Percentiles rank a stretch among this genome's conserved stretches.
Evolutionary conservation across 2,888 invertebrate genomes (phyloP).

Genomic region (Tyria jacobaeae): DNA sequence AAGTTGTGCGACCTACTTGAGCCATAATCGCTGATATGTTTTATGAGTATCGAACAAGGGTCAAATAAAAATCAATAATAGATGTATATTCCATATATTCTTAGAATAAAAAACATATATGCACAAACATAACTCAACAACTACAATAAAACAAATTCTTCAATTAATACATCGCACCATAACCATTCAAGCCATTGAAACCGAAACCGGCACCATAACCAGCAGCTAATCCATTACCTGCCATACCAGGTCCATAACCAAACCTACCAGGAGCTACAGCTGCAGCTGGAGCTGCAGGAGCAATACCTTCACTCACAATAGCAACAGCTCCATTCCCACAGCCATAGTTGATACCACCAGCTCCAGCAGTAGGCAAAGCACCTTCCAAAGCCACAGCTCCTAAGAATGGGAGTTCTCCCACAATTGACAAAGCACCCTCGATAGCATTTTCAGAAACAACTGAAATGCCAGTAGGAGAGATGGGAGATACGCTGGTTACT

Average conservation of each 20-base stretch:
- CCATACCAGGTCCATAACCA: slow-evolving; percentile 13
- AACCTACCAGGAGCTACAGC: slow-evolving; percentile 7
- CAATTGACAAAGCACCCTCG: slow-evolving; percentile 52
- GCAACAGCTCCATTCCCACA: slow-evolving; percentile 35
- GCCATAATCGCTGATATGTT: no score
- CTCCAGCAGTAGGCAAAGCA: slow-evolving; percentile 51
- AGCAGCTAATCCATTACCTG: no score
- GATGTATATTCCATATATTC: not conserved
- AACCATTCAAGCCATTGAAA: slow-evolving; percentile 7
- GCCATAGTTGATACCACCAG: slow-evolving; percentile 54
- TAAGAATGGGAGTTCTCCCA: slow-evolving; percentile 60
- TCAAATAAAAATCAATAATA: not conserved
- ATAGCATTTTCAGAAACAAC: slow-evolving; percentile 64
- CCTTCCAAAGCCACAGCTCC: slow-evolving; percentile 60
- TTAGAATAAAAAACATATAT: not conserved
- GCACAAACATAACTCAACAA: slow-evolving; percentile 17
- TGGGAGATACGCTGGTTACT: slow-evolving; percentile 55
- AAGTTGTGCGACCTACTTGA: no score
- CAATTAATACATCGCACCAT: slow-evolving; percentile 9
- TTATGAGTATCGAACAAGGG: not conserved
- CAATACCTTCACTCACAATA: slow-evolving; percentile 37
- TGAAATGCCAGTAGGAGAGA: slow-evolving; percentile 57
- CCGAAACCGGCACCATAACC: slow-evolving; percentile 11
- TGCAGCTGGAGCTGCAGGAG: slow-evolving; percentile 11
- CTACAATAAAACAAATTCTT: not conserved